Conservation (phyloP, 2,797 vertebrate genomes). For the Urocyon cinereoargenteus region DNA sequence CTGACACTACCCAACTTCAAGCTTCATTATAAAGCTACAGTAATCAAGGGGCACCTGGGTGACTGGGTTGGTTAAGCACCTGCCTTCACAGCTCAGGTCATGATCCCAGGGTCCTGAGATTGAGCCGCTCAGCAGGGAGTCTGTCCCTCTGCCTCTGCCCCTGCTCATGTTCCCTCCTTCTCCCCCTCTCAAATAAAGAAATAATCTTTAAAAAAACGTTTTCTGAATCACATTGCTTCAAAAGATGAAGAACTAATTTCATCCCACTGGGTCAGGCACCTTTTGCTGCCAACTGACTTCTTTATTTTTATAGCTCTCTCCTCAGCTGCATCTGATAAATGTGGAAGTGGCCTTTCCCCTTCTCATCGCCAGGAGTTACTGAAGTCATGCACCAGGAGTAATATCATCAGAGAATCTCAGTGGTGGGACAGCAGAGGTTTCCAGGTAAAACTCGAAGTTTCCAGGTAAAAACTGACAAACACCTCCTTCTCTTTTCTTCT, state of each 20-base stretch:
- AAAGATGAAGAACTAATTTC: neutral
- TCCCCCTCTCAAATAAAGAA: neutral
- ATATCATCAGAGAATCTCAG: neutral
- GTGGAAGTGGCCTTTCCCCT: neutral
- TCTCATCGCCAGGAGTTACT: neutral
- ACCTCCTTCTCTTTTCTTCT: neutral
- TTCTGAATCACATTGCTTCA: neutral
- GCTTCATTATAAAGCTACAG: neutral
- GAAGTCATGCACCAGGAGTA: neutral
- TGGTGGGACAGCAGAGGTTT: neutral
- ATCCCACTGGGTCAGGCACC: neutral
- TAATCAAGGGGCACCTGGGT: neutral
- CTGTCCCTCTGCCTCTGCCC: neutral
- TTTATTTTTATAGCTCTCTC: neutral
- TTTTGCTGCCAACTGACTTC: neutral
- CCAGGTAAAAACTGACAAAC: neutral
- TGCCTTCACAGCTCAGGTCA: neutral
- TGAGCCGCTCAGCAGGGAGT: neutral
- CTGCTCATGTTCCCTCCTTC: neutral
- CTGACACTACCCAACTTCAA: neutral
- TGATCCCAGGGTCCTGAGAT: neutral
- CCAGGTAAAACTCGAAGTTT: neutral
- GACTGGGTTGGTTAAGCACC: neutral
- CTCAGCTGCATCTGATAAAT: neutral
- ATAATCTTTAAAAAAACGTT: neutral